Evolutionary conservation across 2,797 vertebrate species (phyloP).

Genomic region (Lacerta viridis): DNA sequence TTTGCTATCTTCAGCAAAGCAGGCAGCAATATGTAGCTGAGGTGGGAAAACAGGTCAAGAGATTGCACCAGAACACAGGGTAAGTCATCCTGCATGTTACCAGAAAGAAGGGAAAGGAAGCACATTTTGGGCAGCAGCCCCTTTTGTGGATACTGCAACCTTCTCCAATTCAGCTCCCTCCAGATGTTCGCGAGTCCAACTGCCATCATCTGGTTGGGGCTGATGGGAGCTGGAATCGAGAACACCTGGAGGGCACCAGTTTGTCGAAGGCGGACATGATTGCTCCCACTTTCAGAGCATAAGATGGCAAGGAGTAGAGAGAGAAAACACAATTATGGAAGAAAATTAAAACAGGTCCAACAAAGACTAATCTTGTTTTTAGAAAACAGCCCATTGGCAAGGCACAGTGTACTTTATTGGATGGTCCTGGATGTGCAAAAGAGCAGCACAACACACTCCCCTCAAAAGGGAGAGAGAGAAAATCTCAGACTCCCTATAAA

Average conservation of each 20-base stretch:
- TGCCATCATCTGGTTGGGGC: too few species aligned
- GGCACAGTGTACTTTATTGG: neutral
- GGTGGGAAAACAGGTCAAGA: neutral
- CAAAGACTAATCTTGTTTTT: neutral
- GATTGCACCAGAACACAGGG: neutral
- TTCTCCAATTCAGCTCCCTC: too few species aligned
- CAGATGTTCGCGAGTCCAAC: too few species aligned
- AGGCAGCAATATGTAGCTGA: neutral
- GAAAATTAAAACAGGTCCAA: neutral
- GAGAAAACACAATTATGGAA: neutral
- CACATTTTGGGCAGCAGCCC: too few species aligned
- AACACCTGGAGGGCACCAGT: too few species aligned
- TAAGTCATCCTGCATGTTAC: neutral
- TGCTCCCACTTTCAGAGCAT: neutral
- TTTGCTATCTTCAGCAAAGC: neutral
- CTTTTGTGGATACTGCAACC: too few species aligned
- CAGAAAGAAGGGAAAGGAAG: too few species aligned
- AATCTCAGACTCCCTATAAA: neutral
- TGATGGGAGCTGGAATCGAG: too few species aligned
- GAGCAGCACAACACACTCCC: neutral
- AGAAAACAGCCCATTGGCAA: neutral
- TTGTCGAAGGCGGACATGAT: neutral
- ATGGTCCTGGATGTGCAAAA: neutral
- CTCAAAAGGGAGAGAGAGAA: slow-evolving; percentile 2
- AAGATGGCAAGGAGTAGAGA: neutral